These are phyloP conservation scores for Dicerorhinus sumatrensis DNA, from an alignment of 2,113 vertebrate species.

Conservation along the genomic window DNA sequence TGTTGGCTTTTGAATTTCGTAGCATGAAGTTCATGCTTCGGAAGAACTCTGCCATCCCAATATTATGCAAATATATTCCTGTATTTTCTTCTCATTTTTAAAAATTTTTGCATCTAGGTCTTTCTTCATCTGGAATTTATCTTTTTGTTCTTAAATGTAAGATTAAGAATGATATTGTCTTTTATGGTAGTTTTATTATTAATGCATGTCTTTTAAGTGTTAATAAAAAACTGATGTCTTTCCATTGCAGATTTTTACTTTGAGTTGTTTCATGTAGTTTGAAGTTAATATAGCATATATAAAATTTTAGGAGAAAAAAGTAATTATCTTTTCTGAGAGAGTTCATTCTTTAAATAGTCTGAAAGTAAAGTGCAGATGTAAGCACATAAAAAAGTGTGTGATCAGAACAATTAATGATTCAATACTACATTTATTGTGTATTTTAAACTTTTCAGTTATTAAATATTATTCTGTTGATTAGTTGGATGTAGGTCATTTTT, in stretches of 20 bases:
- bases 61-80: not conserved
- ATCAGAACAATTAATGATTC: not conserved
- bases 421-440: not conserved
- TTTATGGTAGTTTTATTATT: not conserved
- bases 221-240: slow-evolving; percentile 9
- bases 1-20: slow-evolving; percentile 49
- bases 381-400: not conserved
- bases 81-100: not conserved
- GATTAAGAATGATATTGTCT: not conserved
- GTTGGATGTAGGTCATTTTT: not conserved
- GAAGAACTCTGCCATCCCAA: not conserved
- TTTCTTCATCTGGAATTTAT: slow-evolving; percentile 13
- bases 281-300: not conserved
- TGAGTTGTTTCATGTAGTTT: slow-evolving; percentile 12
- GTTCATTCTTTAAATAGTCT: not conserved
- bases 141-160: not conserved
- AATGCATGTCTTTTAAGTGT: not conserved
- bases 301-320: not conserved
- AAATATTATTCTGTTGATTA: not conserved
- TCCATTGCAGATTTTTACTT: not conserved
- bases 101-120: not conserved
- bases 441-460: not conserved
- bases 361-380: not conserved
- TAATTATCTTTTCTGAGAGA: not conserved
- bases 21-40: not conserved